Conservation (phyloP, 2,888 invertebrate species). For the Epirrita christyi region DNA sequence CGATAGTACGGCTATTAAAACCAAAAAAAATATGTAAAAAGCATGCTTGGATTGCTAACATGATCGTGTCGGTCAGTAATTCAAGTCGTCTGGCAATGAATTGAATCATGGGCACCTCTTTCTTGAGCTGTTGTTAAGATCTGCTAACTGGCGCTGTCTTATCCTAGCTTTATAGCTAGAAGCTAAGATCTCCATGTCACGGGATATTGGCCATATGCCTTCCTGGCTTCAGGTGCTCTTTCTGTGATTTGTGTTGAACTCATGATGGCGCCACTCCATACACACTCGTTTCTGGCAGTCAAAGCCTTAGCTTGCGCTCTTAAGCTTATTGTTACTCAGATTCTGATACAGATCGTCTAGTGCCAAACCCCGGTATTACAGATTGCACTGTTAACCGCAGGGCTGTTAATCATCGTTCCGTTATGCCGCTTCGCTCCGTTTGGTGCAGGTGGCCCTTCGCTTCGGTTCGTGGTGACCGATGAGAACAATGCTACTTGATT, state of each 20-base stretch:
- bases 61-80: too few species aligned
- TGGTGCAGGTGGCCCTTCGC: slow-evolving; percentile 24
- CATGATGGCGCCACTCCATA: too few species aligned
- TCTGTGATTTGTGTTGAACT: too few species aligned
- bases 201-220: neutral
- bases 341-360: neutral
- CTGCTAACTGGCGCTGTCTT: neutral
- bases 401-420: slow-evolving; percentile 37
- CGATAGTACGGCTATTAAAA: too few species aligned
- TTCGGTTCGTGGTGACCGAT: slow-evolving; percentile 11
- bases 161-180: neutral
- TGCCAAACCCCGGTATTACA: slow-evolving; percentile 8
- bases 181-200: neutral
- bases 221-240: too few species aligned
- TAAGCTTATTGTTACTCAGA: neutral
- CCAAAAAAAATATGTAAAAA: too few species aligned
- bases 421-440: slow-evolving; percentile 30
- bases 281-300: too few species aligned
- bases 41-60: too few species aligned
- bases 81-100: too few species aligned
- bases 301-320: too few species aligned
- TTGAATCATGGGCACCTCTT: too few species aligned
- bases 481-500: neutral
- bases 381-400: slow-evolving; percentile 16
- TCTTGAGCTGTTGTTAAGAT: neutral